phyloP scores from a whole-genome alignment of 2,888 invertebrate species.

The Steinernema hermaphroditum region DNA sequence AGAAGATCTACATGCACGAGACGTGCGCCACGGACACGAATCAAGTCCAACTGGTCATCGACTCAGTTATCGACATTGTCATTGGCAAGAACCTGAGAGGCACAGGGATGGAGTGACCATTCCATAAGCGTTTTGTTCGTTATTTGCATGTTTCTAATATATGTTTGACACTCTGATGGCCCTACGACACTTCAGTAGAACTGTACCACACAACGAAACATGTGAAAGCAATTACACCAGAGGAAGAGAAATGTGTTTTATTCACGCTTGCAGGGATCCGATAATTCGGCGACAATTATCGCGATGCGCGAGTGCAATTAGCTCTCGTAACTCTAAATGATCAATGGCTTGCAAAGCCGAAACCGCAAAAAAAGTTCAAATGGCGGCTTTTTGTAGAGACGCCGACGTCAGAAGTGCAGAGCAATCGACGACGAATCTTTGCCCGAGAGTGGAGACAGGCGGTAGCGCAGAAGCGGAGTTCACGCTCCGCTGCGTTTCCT shows the following conservation, averaged over 20 bases:
- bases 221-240: too few species aligned
- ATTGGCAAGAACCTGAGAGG: conserved; percentile 48
- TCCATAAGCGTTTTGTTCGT: background rate
- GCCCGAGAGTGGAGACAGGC: too few species aligned
- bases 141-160: too few species aligned
- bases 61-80: conserved; percentile 50
- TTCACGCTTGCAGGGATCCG: background rate
- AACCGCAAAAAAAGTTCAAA: too few species aligned
- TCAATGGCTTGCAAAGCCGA: background rate
- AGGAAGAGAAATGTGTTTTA: background rate
- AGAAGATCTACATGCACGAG: conserved; percentile 44
- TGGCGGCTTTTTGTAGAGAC: too few species aligned
- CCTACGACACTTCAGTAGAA: too few species aligned
- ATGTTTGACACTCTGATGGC: too few species aligned
- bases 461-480: too few species aligned
- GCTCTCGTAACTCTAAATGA: background rate
- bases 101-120: conserved; percentile 49
- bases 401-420: too few species aligned
- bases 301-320: background rate
- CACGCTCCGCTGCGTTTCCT: too few species aligned
- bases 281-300: background rate
- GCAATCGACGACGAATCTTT: too few species aligned
- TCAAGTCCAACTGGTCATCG: conserved; percentile 49
- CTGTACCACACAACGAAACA: too few species aligned
- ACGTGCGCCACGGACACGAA: conserved; percentile 49